Evolutionary conservation across 1,140 invertebrate species (phyloP).

Genomic region (Oedothorax gibbosus): DNA sequence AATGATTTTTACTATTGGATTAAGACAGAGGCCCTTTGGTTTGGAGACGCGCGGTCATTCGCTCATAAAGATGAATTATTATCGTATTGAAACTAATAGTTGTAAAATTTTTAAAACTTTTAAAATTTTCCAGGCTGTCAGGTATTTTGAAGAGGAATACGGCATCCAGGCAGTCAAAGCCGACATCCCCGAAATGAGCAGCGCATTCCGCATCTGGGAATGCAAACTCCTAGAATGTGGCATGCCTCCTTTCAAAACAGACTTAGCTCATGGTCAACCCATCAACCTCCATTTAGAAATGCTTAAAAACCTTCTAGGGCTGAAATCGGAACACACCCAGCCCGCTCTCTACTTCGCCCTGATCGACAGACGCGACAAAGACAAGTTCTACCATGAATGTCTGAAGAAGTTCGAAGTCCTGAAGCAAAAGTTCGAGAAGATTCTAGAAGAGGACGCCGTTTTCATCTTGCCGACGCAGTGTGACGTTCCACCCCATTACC

Average conservation of each 20-base stretch:
- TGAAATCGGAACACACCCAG: conserved; percentile 36
- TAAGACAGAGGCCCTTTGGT: no score
- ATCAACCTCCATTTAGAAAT: conserved; percentile 64
- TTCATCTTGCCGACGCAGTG: conserved; percentile 87
- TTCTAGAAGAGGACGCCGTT: conserved; percentile 75
- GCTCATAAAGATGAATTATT: no score
- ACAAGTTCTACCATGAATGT: conserved; percentile 68
- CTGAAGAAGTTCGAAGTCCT: conserved; percentile 70
- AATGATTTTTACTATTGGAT: no score
- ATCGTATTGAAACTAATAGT: no score
- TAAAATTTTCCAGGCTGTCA: conserved; percentile 24
- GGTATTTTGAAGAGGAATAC: conserved; percentile 33
- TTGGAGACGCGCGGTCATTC: no score
- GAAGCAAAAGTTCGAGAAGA: conserved; percentile 64
- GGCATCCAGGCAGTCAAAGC: neutral
- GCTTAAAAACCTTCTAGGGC: conserved; percentile 42
- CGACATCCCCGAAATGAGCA: conserved; percentile 10
- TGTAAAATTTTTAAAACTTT: no score
- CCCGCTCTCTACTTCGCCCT: conserved; percentile 73
- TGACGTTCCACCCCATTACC: conserved; percentile 84
- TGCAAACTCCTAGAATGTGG: neutral
- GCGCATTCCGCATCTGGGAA: conserved; percentile 34
- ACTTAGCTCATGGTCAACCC: neutral
- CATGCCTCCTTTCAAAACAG: neutral
- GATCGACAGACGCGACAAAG: conserved; percentile 71